Evolutionary conservation across 2,888 invertebrate species (phyloP).

Genomic region (Therioaphis trifolii): DNA sequence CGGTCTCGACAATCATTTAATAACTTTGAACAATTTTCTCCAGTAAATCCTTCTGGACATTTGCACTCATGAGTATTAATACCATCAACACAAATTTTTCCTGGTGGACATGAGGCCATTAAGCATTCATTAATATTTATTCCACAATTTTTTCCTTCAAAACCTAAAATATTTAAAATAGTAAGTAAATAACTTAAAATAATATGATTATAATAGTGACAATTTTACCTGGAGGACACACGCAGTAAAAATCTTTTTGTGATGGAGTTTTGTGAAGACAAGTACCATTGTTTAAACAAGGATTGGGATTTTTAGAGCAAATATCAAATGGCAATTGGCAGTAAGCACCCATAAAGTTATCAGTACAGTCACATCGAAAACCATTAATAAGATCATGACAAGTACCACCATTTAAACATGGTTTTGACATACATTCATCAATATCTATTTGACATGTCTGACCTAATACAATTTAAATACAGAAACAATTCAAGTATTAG

Average conservation of each 20-base stretch:
- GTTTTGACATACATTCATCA: conserved; percentile 82
- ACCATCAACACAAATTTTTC: conserved; percentile 72
- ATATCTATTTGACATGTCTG: conserved; percentile 78
- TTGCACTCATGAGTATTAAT: conserved; percentile 74
- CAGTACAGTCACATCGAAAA: conserved; percentile 73
- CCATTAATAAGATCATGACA: conserved; percentile 72
- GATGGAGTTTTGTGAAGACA: conserved; percentile 71
- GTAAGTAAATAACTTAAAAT: conserved; percentile 17
- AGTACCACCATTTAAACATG: conserved; percentile 76
- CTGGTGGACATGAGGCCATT: conserved; percentile 71
- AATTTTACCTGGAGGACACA: conserved; percentile 72
- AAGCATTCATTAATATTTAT: conserved; percentile 76
- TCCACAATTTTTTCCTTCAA: conserved; percentile 77
- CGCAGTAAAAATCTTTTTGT: conserved; percentile 72
- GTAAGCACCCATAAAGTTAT: conserved; percentile 72
- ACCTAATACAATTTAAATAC: conserved; percentile 67
- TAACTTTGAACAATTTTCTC: conserved; percentile 73
- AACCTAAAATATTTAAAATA: conserved; percentile 69
- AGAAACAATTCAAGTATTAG: neutral
- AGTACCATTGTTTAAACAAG: conserved; percentile 75
- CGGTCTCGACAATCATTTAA: conserved; percentile 73
- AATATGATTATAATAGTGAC: neutral
- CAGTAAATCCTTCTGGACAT: conserved; percentile 74
- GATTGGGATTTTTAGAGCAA: conserved; percentile 71
- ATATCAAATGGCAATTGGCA: conserved; percentile 74